These are phyloP conservation scores for Ovibos moschatus DNA, from an alignment of 2,113 vertebrate species.

Conservation along the genomic window DNA sequence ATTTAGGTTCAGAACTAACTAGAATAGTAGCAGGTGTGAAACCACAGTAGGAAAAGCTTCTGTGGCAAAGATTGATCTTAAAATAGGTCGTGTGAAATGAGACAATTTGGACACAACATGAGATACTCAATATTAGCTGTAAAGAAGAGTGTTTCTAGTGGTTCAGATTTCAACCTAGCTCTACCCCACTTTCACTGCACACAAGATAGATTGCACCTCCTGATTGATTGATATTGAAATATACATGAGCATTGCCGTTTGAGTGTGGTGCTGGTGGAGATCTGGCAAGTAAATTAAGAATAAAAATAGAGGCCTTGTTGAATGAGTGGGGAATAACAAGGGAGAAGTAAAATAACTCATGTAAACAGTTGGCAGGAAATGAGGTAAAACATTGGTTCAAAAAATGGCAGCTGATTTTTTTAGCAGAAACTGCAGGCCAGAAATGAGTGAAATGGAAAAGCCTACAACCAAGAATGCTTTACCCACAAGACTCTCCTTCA, in stretches of 20 bases:
- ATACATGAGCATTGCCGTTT: neutral
- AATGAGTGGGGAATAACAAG: neutral
- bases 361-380: neutral
- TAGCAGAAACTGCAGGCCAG: neutral
- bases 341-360: neutral
- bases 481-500: neutral
- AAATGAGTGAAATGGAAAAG: neutral
- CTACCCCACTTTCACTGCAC: neutral
- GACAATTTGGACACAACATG: neutral
- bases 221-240: neutral
- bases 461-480: neutral
- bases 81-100: neutral
- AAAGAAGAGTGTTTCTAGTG: neutral
- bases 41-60: neutral
- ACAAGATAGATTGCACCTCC: neutral
- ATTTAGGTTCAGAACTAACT: conserved; percentile 4
- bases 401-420: neutral
- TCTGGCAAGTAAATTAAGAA: neutral
- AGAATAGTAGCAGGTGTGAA: neutral
- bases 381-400: neutral
- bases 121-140: neutral
- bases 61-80: neutral
- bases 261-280: neutral
- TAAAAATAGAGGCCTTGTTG: neutral
- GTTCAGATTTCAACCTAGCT: neutral